phyloP scores from a whole-genome alignment of 1,140 invertebrate species.

The Tyrophagus putrescentiae region DNA sequence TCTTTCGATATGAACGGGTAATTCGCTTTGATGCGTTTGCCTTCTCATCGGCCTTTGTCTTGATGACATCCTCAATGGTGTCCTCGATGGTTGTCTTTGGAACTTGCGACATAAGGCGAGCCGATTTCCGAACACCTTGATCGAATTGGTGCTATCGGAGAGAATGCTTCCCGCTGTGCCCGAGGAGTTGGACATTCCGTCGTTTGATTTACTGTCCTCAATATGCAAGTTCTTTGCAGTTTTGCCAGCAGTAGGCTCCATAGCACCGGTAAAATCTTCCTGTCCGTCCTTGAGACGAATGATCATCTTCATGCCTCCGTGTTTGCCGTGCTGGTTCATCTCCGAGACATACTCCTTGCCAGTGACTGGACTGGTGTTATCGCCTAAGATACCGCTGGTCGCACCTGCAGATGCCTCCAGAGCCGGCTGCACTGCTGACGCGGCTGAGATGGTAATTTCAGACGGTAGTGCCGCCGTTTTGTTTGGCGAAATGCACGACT shows the following conservation, averaged over 20 bases:
- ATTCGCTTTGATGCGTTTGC: slow-evolving; percentile 17
- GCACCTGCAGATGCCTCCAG: not conserved
- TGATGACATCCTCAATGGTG: slow-evolving; percentile 65
- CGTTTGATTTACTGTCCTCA: slow-evolving; percentile 25
- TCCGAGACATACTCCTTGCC: slow-evolving; percentile 27
- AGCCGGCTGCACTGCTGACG: not conserved
- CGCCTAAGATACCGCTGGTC: not conserved
- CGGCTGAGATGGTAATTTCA: not conserved
- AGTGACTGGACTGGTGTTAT: not conserved
- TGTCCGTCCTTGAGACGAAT: slow-evolving; percentile 27
- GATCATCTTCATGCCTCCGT: slow-evolving; percentile 26
- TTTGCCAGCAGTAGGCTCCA: slow-evolving; percentile 26
- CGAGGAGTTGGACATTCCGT: slow-evolving; percentile 15
- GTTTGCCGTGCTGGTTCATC: slow-evolving; percentile 26
- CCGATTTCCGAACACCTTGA: slow-evolving; percentile 47
- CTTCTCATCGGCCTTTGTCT: slow-evolving; percentile 34
- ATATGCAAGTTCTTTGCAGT: slow-evolving; percentile 23
- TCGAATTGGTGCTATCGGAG: not conserved
- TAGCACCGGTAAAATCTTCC: slow-evolving; percentile 22
- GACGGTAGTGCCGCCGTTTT: not conserved
- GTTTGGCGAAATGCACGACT: not conserved
- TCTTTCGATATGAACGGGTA: slow-evolving; percentile 25
- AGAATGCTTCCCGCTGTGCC: not conserved
- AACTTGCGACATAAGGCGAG: slow-evolving; percentile 35
- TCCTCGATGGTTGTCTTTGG: slow-evolving; percentile 54